Evolutionary conservation across 1,140 invertebrate species (phyloP).

Genomic region (Leptinotarsa texana): DNA sequence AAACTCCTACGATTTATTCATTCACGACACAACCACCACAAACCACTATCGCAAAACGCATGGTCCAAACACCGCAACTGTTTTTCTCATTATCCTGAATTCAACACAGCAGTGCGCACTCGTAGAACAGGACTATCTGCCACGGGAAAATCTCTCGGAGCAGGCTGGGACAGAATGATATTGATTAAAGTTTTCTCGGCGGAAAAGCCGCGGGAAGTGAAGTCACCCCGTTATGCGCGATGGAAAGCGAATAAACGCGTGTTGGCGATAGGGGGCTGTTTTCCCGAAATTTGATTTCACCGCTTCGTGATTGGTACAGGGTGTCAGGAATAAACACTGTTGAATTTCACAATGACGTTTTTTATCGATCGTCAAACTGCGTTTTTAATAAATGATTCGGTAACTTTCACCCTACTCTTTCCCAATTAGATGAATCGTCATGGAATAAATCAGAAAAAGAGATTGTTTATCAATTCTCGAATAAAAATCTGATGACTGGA

Average conservation of each 20-base stretch:
- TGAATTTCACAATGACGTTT: no score
- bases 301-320: not conserved
- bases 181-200: not conserved
- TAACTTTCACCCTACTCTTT: no score
- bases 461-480: no score
- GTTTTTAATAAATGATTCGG: no score
- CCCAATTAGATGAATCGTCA: no score
- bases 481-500: no score
- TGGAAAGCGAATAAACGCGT: not conserved
- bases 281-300: not conserved
- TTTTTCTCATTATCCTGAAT: not conserved
- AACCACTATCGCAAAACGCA: not conserved
- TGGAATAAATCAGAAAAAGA: no score
- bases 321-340: not conserved
- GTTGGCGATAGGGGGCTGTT: not conserved
- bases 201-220: not conserved
- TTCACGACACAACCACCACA: not conserved
- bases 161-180: not conserved
- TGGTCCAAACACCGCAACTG: not conserved
- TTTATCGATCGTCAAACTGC: no score
- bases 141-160: not conserved
- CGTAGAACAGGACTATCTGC: not conserved
- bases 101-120: not conserved
- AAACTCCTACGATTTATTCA: not conserved
- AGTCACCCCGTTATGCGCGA: slow-evolving; percentile 1